A percentile compares a stretch with the other conserved stretches of the same genome.
These are phyloP conservation scores for Platyrinchus mystaceus DNA, from an alignment of 2,797 vertebrate genomes.

Conservation along the genomic window DNA sequence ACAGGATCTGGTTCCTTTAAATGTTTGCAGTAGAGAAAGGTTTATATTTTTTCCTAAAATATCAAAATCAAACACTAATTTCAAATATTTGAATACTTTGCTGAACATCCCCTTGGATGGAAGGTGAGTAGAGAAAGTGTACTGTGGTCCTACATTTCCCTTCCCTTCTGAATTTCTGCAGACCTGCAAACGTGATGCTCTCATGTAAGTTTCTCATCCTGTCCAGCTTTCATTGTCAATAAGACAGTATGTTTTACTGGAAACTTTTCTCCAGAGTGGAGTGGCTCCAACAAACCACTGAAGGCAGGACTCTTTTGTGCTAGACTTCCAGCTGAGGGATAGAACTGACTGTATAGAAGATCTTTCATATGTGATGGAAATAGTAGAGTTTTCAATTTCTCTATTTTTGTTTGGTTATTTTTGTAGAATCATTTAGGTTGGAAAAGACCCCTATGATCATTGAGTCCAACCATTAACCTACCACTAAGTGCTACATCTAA, in stretches of 20 bases:
- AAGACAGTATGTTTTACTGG: neutral
- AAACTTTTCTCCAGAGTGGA: neutral
- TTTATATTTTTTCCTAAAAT: slow-evolving; percentile 10
- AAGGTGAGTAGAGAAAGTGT: neutral
- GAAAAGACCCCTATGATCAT: neutral
- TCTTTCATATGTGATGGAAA: neutral
- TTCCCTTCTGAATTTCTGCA: neutral
- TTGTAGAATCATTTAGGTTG: neutral
- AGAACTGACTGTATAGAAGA: neutral
- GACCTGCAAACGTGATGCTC: neutral
- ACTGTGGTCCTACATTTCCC: neutral
- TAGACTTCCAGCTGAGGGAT: neutral
- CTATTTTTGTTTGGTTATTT: neutral
- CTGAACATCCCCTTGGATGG: neutral
- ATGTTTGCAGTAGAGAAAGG: neutral
- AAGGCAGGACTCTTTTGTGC: neutral
- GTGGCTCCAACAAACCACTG: neutral
- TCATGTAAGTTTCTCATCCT: neutral
- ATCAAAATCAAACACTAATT: neutral
- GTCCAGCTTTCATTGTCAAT: neutral
- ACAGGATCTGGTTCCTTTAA: neutral
- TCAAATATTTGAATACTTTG: neutral
- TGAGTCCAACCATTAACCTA: neutral
- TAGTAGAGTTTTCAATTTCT: neutral
- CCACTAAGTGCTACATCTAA: neutral